These are phyloP conservation scores for Coenonympha glycerion DNA, from an alignment of 2,888 invertebrate genomes.

Conservation along the genomic window DNA sequence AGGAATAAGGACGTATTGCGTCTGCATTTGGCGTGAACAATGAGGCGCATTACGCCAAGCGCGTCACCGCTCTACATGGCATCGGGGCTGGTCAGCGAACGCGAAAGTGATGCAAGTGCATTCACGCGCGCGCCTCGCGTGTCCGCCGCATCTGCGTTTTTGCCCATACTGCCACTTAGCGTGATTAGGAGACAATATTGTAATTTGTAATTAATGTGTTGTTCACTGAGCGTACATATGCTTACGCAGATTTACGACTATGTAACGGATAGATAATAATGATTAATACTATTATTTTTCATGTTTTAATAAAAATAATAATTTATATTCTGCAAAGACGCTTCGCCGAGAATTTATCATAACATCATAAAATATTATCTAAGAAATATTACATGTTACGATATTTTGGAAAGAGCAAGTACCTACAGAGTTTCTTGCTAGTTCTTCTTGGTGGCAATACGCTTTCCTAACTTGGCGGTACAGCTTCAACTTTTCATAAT, in stretches of 20 bases:
- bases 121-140: constrained; percentile 41
- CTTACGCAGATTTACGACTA: not conserved
- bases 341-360: no score
- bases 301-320: no score
- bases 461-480: no score
- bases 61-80: constrained; percentile 43
- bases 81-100: constrained; percentile 33
- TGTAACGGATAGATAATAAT: not conserved
- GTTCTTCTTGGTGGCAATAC: no score
- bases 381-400: no score
- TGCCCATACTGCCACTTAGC: constrained; percentile 20
- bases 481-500: no score
- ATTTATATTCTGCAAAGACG: no score
- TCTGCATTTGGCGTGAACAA: constrained; percentile 32
- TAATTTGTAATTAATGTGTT: constrained; percentile 8
- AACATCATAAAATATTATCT: no score
- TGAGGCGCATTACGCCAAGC: constrained; percentile 42
- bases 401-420: no score
- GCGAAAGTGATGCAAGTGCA: constrained; percentile 45
- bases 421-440: no score
- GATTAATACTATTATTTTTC: not conserved
- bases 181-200: constrained; percentile 7
- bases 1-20: constrained; percentile 15
- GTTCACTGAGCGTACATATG: not conserved
- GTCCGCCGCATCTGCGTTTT: constrained; percentile 34